phyloP scores from a whole-genome alignment of 2,797 vertebrate species.

The Cirrhinus molitorella region DNA sequence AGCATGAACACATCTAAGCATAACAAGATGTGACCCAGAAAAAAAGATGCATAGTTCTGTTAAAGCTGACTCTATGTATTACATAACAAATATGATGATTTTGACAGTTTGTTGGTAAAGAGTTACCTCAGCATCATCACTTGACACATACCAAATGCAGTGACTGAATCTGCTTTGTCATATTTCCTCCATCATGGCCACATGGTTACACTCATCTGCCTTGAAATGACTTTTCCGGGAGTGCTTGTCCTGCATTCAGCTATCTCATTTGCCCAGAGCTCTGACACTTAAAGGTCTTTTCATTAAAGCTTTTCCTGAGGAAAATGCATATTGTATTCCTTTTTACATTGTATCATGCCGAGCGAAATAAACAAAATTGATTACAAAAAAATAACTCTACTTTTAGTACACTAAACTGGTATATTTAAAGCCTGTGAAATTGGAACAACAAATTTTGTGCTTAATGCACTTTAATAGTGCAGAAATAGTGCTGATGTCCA shows the following conservation, averaged over 20 bases:
- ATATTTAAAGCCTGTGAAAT: no score
- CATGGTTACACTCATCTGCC: conserved; percentile 28
- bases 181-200: conserved; percentile 28
- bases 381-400: background rate
- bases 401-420: background rate
- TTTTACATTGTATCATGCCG: background rate
- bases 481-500: no score
- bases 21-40: conserved; percentile 17
- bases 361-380: background rate
- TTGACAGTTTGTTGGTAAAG: conserved; percentile 38
- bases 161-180: conserved; percentile 41
- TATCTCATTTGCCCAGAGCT: conserved; percentile 14
- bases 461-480: no score
- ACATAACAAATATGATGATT: background rate
- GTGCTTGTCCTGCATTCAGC: background rate
- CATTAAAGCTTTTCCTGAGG: conserved; percentile 28
- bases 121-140: conserved; percentile 13
- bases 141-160: conserved; percentile 34
- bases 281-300: conserved; percentile 26
- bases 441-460: no score
- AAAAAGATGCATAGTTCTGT: background rate
- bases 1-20: background rate
- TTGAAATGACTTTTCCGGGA: conserved; percentile 28
- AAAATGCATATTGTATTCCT: background rate
- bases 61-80: conserved; percentile 12